phyloP scores from a whole-genome alignment of 2,797 vertebrate species.

The Manis pentadactyla region DNA sequence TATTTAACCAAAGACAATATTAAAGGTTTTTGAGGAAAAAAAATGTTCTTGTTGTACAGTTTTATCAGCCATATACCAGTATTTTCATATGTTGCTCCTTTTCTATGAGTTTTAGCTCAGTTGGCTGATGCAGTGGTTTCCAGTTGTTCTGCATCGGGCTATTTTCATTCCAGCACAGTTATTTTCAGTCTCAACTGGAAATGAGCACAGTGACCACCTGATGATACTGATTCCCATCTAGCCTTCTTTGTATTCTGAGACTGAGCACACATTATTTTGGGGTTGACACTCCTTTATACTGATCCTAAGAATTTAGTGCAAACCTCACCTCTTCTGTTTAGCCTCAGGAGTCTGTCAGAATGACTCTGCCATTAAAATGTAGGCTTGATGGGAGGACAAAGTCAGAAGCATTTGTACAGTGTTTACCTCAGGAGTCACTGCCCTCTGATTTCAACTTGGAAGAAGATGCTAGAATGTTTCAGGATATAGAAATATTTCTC shows the following conservation, averaged over 20 bases:
- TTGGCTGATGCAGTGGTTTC: conserved; percentile 20
- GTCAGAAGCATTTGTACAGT: neutral
- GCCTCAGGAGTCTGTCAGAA: conserved; percentile 44
- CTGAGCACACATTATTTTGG: conserved; percentile 61
- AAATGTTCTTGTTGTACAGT: neutral
- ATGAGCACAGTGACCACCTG: conserved; percentile 51
- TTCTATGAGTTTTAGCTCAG: conserved; percentile 23
- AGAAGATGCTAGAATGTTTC: neutral
- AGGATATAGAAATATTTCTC: neutral
- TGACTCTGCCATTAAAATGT: conserved; percentile 44
- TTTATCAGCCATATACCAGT: neutral
- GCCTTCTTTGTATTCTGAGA: conserved; percentile 67
- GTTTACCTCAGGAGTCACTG: neutral
- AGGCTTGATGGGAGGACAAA: conserved; percentile 28
- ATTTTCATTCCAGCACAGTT: conserved; percentile 63
- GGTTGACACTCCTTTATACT: conserved; percentile 52
- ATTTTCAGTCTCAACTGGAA: conserved; percentile 65
- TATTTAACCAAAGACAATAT: neutral
- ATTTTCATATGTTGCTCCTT: conserved; percentile 51
- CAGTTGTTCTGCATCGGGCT: conserved; percentile 37
- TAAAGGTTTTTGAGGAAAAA: conserved; percentile 53
- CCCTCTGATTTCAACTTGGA: neutral
- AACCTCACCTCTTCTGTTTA: conserved; percentile 60
- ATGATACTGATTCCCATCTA: conserved; percentile 42
- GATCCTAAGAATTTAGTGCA: conserved; percentile 48